Percentiles rank a stretch among this genome's conserved stretches.
Evolutionary conservation across 1,140 invertebrate genomes (phyloP).

Genomic region (Dolichoris vasculosae): DNA sequence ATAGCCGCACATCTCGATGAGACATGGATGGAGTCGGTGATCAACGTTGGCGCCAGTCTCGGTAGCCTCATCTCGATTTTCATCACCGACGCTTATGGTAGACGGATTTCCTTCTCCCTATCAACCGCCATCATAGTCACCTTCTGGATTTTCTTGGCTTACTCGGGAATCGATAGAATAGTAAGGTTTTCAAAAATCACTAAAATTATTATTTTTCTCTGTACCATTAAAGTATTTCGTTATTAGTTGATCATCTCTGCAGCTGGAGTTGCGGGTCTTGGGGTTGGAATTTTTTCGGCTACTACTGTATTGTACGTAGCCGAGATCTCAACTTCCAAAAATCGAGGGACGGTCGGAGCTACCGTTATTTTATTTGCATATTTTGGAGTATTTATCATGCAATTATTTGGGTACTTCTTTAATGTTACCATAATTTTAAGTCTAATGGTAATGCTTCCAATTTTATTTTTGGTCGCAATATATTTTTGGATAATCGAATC

Average conservation of each 20-base stretch:
- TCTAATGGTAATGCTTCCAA: constrained; percentile 18
- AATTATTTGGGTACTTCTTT: constrained; percentile 31
- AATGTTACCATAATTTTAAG: constrained; percentile 27
- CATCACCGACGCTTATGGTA: constrained; percentile 54
- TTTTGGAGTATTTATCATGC: constrained; percentile 51
- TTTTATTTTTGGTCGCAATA: constrained; percentile 49
- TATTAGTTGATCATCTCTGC: constrained; percentile 45
- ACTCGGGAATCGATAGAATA: constrained; percentile 10
- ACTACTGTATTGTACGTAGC: constrained; percentile 54
- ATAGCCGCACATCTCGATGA: not conserved
- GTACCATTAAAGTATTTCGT: not conserved
- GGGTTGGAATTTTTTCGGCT: constrained; percentile 52
- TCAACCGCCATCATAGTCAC: constrained; percentile 39
- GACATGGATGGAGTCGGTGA: constrained; percentile 40
- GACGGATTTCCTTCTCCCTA: constrained; percentile 50
- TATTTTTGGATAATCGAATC: constrained; percentile 56
- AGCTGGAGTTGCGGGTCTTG: constrained; percentile 50
- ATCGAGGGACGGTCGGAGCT: constrained; percentile 39
- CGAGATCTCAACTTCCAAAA: constrained; percentile 52
- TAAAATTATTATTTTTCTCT: not conserved
- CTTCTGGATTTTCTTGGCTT: constrained; percentile 53
- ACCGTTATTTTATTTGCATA: constrained; percentile 50
- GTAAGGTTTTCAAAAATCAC: not conserved
- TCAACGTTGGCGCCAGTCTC: constrained; percentile 55
- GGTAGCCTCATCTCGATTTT: constrained; percentile 55